Percentiles rank a stretch among this genome's conserved stretches.
Conservation (phyloP, 2,797 vertebrate species). For the Sebastes kiyomatsui region DNA sequence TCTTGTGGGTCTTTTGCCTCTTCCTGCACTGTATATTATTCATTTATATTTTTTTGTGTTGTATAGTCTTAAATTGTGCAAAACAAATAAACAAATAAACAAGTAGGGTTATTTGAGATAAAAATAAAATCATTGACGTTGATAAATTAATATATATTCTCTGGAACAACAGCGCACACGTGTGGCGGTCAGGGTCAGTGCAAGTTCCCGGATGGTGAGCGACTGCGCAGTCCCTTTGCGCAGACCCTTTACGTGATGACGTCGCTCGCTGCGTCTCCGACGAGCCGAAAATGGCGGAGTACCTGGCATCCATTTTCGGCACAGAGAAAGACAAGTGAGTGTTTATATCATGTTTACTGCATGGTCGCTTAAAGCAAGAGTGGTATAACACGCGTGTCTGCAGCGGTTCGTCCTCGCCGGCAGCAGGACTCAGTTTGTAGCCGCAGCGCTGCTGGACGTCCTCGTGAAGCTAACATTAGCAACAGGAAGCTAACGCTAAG, state of each 20-base stretch:
- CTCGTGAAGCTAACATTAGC: slow-evolving; percentile 28
- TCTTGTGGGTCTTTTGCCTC: no score
- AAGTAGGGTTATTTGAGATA: not conserved
- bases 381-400: rapidly evolving
- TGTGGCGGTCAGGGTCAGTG: not conserved
- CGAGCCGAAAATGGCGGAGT: slow-evolving; percentile 95
- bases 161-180: slow-evolving; percentile 9
- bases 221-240: not conserved
- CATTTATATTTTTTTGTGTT: no score
- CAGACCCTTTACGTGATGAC: slow-evolving; percentile 61
- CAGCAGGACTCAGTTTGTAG: not conserved
- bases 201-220: not conserved
- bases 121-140: not conserved
- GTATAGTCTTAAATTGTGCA: no score
- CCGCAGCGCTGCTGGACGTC: not conserved
- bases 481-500: slow-evolving; percentile 45
- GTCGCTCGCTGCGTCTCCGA: slow-evolving; percentile 25
- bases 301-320: slow-evolving; percentile 98
- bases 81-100: no score
- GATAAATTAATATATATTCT: not conserved
- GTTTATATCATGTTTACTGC: not conserved
- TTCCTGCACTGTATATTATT: no score
- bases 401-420: rapidly evolving
- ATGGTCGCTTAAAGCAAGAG: rapidly evolving
- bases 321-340: slow-evolving; percentile 99